A percentile compares a stretch with the other conserved stretches of the same genome.
Conservation (phyloP, 1,140 invertebrate species). For the Orchestia grillus region DNA sequence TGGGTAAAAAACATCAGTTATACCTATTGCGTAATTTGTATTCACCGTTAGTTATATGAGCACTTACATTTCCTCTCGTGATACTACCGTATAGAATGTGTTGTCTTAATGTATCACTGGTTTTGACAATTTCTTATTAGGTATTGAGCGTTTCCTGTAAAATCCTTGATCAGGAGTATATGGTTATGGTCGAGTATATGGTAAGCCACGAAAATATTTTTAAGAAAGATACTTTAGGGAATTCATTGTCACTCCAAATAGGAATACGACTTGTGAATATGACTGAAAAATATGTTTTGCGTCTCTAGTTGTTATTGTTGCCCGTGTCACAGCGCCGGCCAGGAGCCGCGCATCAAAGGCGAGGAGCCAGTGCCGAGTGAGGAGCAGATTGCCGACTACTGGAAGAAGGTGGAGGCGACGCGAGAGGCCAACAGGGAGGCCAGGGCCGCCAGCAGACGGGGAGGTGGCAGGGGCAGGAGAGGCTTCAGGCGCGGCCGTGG, state of each 20-base stretch:
- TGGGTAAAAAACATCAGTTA: background rate
- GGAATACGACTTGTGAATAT: no score
- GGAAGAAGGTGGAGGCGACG: constrained; percentile 49
- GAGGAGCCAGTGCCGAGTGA: constrained; percentile 55
- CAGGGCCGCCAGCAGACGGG: constrained; percentile 46
- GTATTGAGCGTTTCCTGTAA: no score
- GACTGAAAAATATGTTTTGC: no score
- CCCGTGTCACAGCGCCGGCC: background rate
- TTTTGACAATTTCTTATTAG: no score
- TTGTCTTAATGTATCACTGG: no score
- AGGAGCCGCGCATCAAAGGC: constrained; percentile 21
- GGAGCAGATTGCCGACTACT: constrained; percentile 53
- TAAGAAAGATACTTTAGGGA: background rate
- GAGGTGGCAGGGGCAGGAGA: constrained; percentile 57
- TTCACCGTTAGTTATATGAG: background rate
- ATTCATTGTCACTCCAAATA: background rate
- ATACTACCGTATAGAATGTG: background rate
- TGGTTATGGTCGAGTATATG: no score
- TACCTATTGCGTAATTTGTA: background rate
- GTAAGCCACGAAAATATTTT: background rate
- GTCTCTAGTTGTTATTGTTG: background rate
- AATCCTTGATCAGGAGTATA: no score
- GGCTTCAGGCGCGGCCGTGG: constrained; percentile 55
- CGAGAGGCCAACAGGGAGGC: constrained; percentile 57
- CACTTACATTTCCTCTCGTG: background rate